Percentiles rank a stretch among this genome's conserved stretches.
Conservation (phyloP, 2,113 vertebrate genomes). For the Centropus unirufus region DNA sequence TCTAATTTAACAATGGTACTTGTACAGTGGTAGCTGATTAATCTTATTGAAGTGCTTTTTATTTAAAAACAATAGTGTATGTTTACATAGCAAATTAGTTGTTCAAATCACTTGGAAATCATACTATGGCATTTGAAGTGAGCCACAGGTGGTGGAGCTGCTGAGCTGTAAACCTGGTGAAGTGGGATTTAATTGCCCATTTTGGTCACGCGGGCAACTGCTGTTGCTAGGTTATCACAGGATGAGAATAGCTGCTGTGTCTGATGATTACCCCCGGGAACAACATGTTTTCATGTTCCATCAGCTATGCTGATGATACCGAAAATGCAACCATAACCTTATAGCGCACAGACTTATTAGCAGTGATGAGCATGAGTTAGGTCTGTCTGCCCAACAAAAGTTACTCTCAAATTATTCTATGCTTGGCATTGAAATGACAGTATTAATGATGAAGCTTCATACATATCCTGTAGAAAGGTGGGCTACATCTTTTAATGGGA, state of each 20-base stretch:
- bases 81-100: not conserved
- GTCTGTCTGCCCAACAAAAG: not conserved
- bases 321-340: not conserved
- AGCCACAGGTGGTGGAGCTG: not conserved
- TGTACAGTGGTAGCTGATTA: not conserved
- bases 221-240: not conserved
- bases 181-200: not conserved
- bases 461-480: not conserved
- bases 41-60: not conserved
- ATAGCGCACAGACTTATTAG: not conserved
- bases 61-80: not conserved
- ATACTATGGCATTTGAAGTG: not conserved
- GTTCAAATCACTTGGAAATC: not conserved
- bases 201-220: not conserved
- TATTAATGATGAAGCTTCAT: not conserved
- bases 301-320: not conserved
- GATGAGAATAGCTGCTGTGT: not conserved
- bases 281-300: not conserved
- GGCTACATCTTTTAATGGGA: not conserved
- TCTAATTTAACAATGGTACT: not conserved
- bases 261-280: not conserved
- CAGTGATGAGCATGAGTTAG: not conserved
- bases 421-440: not conserved
- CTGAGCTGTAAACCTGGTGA: not conserved
- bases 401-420: not conserved